Percentiles rank a stretch among this genome's conserved stretches.
phyloP scores from a whole-genome alignment of 2,888 invertebrate genomes.

The Priocnemis perturbator region DNA sequence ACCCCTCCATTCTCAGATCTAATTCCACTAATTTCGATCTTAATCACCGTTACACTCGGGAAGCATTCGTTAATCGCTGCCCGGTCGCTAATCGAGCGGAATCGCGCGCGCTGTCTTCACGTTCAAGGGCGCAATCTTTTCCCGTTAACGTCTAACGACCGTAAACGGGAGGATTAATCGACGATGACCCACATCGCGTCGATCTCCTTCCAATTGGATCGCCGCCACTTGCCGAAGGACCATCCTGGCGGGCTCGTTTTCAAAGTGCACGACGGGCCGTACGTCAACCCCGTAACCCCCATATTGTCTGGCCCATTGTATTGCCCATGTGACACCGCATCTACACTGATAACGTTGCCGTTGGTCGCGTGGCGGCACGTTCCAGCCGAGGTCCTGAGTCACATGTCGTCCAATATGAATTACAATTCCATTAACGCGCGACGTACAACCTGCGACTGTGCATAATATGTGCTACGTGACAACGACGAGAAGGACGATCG shows the following conservation, averaged over 20 bases:
- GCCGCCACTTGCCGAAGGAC: not conserved
- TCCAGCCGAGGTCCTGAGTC: conserved; percentile 52
- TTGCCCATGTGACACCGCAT: conserved; percentile 27
- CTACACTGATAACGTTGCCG: conserved; percentile 47
- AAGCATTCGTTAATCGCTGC: too few species aligned
- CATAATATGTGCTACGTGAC: not conserved
- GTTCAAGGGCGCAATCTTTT: too few species aligned
- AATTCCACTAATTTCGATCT: too few species aligned
- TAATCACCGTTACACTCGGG: too few species aligned
- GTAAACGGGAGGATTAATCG: conserved; percentile 23
- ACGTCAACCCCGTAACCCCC: not conserved
- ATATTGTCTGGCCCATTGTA: not conserved
- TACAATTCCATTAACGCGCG: conserved; percentile 65
- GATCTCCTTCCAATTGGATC: conserved; percentile 9
- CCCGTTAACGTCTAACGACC: too few species aligned
- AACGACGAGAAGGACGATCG: not conserved
- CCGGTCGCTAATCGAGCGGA: too few species aligned
- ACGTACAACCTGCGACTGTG: conserved; percentile 29
- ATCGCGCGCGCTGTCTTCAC: too few species aligned
- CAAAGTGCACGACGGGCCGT: not conserved
- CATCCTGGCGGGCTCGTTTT: not conserved
- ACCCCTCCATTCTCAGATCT: too few species aligned
- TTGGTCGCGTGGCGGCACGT: conserved; percentile 62
- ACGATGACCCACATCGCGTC: conserved; percentile 26
- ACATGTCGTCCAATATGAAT: conserved; percentile 61